Conservation (phyloP, 2,113 vertebrate species). For the Chionodraco myersi region DNA sequence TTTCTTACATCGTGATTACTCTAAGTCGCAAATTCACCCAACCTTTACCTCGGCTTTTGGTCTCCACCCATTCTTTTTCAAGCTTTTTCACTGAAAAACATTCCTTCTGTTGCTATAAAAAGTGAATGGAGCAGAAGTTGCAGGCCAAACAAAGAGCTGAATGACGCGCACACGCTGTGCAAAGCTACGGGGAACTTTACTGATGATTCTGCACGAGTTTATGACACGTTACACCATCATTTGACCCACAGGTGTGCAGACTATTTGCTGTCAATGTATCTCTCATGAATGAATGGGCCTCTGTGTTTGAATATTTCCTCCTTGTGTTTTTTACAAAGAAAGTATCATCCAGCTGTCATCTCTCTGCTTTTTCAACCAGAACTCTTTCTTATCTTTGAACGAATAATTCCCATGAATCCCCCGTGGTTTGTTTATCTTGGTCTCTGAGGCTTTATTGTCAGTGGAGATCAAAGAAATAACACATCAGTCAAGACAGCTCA, state of each 20-base stretch:
- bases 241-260: no score
- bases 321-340: constrained; percentile 9
- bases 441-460: background rate
- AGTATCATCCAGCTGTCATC: background rate
- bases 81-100: background rate
- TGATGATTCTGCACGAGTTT: background rate
- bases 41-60: background rate
- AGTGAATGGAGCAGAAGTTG: background rate
- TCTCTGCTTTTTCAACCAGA: background rate
- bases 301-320: background rate
- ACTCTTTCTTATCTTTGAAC: background rate
- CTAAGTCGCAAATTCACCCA: background rate
- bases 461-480: background rate
- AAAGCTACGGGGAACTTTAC: background rate
- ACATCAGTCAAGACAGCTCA: constrained; percentile 18
- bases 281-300: background rate
- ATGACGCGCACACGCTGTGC: background rate
- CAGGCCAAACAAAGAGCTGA: background rate
- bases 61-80: background rate
- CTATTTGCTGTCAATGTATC: background rate
- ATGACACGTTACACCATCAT: background rate
- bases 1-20: background rate
- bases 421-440: constrained; percentile 28
- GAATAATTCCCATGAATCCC: background rate
- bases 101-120: background rate